A percentile compares a stretch with the other conserved stretches of the same genome.
Conservation (phyloP, 2,113 vertebrate genomes). For the Chaetodon auriga region DNA sequence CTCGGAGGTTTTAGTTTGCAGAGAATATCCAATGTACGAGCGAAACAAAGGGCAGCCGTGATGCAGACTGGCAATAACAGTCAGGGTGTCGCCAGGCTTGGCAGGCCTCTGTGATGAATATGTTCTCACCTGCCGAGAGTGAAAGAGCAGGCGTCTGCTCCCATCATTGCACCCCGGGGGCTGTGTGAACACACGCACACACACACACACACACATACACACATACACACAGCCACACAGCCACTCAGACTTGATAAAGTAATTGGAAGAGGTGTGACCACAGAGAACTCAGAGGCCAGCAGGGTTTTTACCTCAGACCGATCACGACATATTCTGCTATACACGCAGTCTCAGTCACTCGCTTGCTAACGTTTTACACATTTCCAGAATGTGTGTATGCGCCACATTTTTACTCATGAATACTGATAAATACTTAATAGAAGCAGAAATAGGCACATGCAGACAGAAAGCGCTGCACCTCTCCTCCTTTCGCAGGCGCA, state of each 20-base stretch:
- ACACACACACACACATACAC: constrained; percentile 26
- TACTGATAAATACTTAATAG: neutral
- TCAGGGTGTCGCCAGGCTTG: constrained; percentile 73
- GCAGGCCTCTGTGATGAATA: constrained; percentile 77
- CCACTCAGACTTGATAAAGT: constrained; percentile 80
- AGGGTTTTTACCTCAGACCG: constrained; percentile 43
- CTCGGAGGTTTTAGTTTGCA: neutral
- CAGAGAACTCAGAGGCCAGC: constrained; percentile 45
- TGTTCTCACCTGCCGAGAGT: constrained; percentile 81
- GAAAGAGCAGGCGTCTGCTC: constrained; percentile 80
- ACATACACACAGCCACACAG: constrained; percentile 13
- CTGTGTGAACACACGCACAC: constrained; percentile 65
- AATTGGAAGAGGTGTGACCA: constrained; percentile 82
- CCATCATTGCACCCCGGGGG: constrained; percentile 74
- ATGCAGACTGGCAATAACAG: constrained; percentile 71
- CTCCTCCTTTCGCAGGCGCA: constrained; percentile 14
- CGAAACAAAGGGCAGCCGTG: constrained; percentile 51
- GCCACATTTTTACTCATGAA: constrained; percentile 15
- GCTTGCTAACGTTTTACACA: constrained; percentile 16
- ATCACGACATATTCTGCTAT: constrained; percentile 33
- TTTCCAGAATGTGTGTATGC: neutral
- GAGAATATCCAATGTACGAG: neutral
- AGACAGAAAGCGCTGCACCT: neutral
- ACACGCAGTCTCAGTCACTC: neutral
- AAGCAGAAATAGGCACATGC: neutral